A percentile compares a stretch with the other conserved stretches of the same genome.
Evolutionary conservation across 1,140 invertebrate genomes (phyloP).

Genomic region (Paralvinella palmiformis): DNA sequence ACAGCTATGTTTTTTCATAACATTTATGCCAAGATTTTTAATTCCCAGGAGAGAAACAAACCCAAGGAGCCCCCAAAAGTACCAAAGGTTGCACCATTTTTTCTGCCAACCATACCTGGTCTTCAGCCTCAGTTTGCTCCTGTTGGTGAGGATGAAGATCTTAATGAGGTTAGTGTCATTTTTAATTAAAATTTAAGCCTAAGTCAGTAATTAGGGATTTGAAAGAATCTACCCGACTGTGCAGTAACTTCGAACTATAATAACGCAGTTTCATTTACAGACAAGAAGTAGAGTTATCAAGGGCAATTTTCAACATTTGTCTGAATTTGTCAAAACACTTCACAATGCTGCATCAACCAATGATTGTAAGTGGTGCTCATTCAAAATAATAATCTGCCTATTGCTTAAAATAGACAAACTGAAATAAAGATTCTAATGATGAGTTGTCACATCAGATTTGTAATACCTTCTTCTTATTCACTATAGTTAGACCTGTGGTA

Average conservation of each 20-base stretch:
- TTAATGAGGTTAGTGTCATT: no score
- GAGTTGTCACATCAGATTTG: neutral
- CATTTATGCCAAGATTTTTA: neutral
- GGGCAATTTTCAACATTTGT: slow-evolving; percentile 22
- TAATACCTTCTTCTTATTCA: no score
- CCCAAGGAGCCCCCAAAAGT: slow-evolving; percentile 75
- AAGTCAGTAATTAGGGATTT: no score
- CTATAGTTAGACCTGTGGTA: no score
- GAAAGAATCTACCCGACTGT: no score
- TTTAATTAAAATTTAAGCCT: no score
- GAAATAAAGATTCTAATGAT: no score
- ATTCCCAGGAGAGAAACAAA: slow-evolving; percentile 68
- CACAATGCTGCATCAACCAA: slow-evolving; percentile 13
- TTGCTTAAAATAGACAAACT: no score
- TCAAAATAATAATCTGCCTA: neutral
- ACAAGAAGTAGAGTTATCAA: slow-evolving; percentile 18
- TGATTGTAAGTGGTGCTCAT: slow-evolving; percentile 23
- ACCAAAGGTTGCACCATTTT: slow-evolving; percentile 86
- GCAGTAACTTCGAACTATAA: no score
- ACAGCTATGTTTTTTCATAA: no score
- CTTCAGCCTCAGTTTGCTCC: slow-evolving; percentile 77
- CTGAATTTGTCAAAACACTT: slow-evolving; percentile 25
- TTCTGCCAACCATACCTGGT: slow-evolving; percentile 82
- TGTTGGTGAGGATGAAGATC: slow-evolving; percentile 39
- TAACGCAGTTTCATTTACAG: no score